Evolutionary conservation across 2,888 invertebrate species (phyloP).

Genomic region (Catocala nupta): DNA sequence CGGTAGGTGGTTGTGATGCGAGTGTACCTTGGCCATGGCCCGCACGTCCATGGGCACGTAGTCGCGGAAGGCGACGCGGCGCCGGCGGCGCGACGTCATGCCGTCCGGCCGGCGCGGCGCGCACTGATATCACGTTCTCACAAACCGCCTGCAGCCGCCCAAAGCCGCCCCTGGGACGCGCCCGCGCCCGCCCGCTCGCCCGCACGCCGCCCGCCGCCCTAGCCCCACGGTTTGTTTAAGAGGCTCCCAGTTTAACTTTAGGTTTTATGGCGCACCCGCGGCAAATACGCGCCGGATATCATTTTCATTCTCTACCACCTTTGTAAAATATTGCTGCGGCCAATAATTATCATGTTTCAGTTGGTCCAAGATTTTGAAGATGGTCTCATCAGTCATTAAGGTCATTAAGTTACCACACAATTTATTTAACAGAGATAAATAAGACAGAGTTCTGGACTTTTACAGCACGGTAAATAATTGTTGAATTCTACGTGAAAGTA

Average conservation of each 20-base stretch:
- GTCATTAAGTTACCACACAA: too few relatives aligned
- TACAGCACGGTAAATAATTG: too few relatives aligned
- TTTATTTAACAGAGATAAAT: too few relatives aligned
- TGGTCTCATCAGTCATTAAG: too few relatives aligned
- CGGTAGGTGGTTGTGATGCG: slow-evolving; percentile 8
- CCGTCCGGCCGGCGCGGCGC: slow-evolving; percentile 72
- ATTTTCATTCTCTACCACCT: slow-evolving; percentile 30
- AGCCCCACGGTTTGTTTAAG: slow-evolving; percentile 42
- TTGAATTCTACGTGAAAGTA: too few relatives aligned
- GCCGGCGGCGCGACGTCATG: slow-evolving; percentile 81
- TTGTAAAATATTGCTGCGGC: slow-evolving; percentile 23
- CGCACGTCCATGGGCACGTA: slow-evolving; percentile 82
- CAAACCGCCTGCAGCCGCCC: slow-evolving; percentile 39
- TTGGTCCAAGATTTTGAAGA: not conserved
- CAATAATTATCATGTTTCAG: slow-evolving; percentile 16
- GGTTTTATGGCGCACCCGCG: slow-evolving; percentile 46
- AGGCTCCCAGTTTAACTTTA: slow-evolving; percentile 42
- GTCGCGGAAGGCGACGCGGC: slow-evolving; percentile 83
- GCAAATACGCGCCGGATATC: slow-evolving; percentile 32
- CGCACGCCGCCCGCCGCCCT: slow-evolving; percentile 12
- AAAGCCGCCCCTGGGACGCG: slow-evolving; percentile 39
- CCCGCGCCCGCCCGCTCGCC: slow-evolving; percentile 34
- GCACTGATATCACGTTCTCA: slow-evolving; percentile 59
- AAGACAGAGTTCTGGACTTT: too few relatives aligned
- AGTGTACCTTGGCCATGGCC: slow-evolving; percentile 82